Evolutionary conservation across 2,888 invertebrate genomes (phyloP), one percentile per base, ranked within the genome.

Genomic region (Epirrhoe alternata): DNA sequence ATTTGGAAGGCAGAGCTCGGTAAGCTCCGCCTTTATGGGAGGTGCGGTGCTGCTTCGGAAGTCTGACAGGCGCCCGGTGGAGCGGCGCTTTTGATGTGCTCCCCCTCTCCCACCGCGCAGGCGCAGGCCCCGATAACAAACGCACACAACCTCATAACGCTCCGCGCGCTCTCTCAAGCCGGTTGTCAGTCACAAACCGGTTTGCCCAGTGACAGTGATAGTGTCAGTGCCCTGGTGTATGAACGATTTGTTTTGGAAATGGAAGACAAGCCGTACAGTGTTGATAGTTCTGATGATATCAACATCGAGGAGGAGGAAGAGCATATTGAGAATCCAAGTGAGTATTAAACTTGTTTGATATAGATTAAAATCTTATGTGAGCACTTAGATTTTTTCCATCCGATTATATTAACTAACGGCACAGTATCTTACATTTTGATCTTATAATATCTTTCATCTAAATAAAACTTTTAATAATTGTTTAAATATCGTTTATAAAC

Each of bases 221-320:
- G 87, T 86, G 88, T 83, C 81, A 85, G 86, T 88, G 88, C 80
- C 80, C 83, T 80, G 58, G 89, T 90, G 91, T 86, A 87, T 88
- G 87, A 86, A 89, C 87, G 83, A 83, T 76, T 70, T 74, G 74
- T 80, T 82, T 82, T 87, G 86, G 86, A 88, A 82, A 93, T 93
- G 93, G 93, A 93, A 87, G 92, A 93, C 77, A 93, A 92, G 77
- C 87, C 90, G 64, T 92, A 88, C 81, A 92, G 92, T 92, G 91
- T 92, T 84, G 93, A 92, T 72, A 92, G 92, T 88, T 93, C 90
- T 42, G 93, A 93, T 79, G 93, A 93, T 85, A 90, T 93, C 70
- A 92, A 93, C 77, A 90, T 93, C 52, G 93, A 93, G 71, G 92
- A 91, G 69, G 91, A 91, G 61, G 92, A 92, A 75, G 92, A 92